A percentile compares a stretch with the other conserved stretches of the same genome.
phyloP scores from a whole-genome alignment of 37 sponge, comb jelly and placozoan genomes.

The Theonella swinhoei region DNA sequence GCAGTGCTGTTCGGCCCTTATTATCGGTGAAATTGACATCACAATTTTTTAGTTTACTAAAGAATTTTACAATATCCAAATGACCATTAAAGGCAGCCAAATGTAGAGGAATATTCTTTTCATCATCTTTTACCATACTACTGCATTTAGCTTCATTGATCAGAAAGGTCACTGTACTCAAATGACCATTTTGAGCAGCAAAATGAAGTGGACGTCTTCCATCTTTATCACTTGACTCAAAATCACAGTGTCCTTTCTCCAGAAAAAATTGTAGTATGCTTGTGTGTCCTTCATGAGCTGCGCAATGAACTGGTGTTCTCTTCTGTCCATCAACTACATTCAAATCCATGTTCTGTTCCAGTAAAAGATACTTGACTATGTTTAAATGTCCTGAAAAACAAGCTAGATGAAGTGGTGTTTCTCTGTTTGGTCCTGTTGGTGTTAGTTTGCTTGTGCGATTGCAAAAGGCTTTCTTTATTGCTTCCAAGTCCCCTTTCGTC shows the following conservation, averaged over 20 bases:
- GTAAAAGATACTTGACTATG: constrained; percentile 25
- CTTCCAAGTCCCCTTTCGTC: constrained; percentile 8
- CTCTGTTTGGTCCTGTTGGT: background rate
- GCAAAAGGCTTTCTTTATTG: constrained; percentile 7
- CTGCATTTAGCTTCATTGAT: constrained; percentile 22
- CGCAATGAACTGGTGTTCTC: constrained; percentile 56
- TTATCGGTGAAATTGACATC: constrained; percentile 13
- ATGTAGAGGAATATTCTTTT: constrained; percentile 69
- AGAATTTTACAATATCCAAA: constrained; percentile 39
- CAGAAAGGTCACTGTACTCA: constrained; percentile 51
- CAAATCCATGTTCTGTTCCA: constrained; percentile 5
- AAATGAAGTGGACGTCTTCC: constrained; percentile 66
- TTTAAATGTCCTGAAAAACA: constrained; percentile 12
- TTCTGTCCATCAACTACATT: background rate
- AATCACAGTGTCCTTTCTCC: constrained; percentile 7
- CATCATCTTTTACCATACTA: constrained; percentile 18
- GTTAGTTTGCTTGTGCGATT: background rate
- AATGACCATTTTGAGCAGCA: constrained; percentile 70
- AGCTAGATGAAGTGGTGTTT: constrained; percentile 19
- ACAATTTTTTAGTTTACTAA: constrained; percentile 16
- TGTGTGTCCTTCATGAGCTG: constrained; percentile 54
- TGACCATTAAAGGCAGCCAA: constrained; percentile 62
- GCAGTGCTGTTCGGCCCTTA: constrained; percentile 46
- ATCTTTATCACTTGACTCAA: constrained; percentile 31
- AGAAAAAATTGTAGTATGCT: constrained; percentile 47